phyloP scores from a whole-genome alignment of 2,113 vertebrate species.

The Lepus americanus region DNA sequence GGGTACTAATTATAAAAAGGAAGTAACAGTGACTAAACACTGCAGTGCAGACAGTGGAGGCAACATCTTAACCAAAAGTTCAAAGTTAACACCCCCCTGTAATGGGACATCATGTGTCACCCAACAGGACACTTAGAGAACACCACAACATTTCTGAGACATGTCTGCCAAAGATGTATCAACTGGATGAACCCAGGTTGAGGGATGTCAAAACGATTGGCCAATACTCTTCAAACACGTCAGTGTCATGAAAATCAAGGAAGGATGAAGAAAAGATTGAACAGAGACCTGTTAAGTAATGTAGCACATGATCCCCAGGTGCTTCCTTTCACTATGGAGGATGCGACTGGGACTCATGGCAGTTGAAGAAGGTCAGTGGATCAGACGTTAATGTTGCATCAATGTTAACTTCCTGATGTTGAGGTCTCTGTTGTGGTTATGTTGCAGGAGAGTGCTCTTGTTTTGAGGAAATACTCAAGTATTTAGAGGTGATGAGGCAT shows the following conservation, averaged over 20 bases:
- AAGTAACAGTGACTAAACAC: background rate
- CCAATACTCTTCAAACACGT: background rate
- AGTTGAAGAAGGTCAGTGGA: background rate
- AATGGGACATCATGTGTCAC: background rate
- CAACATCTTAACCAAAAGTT: background rate
- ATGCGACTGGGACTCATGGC: background rate
- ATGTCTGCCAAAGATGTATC: background rate
- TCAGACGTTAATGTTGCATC: background rate
- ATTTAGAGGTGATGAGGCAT: background rate
- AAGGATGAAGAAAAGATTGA: background rate
- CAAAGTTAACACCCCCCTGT: background rate
- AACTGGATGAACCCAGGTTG: background rate
- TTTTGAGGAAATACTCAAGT: background rate
- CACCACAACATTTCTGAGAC: background rate
- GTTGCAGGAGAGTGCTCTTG: background rate
- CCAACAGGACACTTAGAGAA: background rate
- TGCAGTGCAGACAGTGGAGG: background rate
- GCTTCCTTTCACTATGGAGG: conserved; percentile 35
- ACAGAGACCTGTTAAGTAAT: background rate
- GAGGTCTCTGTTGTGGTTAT: background rate
- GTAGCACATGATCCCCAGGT: background rate
- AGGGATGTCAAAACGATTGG: background rate
- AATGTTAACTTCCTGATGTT: background rate
- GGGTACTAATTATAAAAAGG: background rate
- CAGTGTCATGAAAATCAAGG: background rate